phyloP scores from a whole-genome alignment of 1,140 invertebrate species.

The Formica exsecta region DNA sequence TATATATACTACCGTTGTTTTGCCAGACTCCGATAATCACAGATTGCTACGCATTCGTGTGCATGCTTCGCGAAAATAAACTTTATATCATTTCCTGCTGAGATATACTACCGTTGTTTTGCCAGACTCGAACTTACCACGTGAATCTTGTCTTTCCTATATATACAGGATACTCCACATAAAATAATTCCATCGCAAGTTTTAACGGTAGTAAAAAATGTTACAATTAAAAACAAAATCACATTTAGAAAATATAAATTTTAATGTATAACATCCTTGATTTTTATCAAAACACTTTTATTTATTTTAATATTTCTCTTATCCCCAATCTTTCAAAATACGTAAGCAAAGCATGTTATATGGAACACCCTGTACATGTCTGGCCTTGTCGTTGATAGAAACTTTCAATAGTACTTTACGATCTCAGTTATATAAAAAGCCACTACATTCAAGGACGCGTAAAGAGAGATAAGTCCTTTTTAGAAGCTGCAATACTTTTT shows the following conservation, averaged over 20 bases:
- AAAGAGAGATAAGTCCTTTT: neutral
- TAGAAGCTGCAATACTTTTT: constrained; percentile 1
- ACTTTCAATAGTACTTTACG: constrained; percentile 30
- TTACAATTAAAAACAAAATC: neutral
- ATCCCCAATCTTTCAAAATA: neutral
- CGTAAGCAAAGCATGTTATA: neutral
- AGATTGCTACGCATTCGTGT: constrained; percentile 49
- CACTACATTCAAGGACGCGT: neutral
- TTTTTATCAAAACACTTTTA: neutral
- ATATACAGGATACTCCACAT: constrained; percentile 22
- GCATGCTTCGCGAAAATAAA: constrained; percentile 33
- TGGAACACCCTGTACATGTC: constrained; percentile 21
- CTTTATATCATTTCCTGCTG: neutral
- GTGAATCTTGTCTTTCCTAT: neutral
- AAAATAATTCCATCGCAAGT: neutral
- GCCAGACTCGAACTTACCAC: neutral
- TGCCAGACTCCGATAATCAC: constrained; percentile 6
- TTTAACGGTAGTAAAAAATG: neutral
- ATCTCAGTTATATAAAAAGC: constrained; percentile 11
- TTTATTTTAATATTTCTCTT: neutral
- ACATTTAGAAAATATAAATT: neutral
- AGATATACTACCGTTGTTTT: constrained; percentile 7
- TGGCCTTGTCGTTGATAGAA: constrained; percentile 25
- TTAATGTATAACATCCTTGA: neutral
- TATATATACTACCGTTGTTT: neutral